A percentile compares a stretch with the other conserved stretches of the same genome.
These are phyloP conservation scores for Calyptomena viridis DNA, from an alignment of 2,113 vertebrate genomes.

Conservation along the genomic window DNA sequence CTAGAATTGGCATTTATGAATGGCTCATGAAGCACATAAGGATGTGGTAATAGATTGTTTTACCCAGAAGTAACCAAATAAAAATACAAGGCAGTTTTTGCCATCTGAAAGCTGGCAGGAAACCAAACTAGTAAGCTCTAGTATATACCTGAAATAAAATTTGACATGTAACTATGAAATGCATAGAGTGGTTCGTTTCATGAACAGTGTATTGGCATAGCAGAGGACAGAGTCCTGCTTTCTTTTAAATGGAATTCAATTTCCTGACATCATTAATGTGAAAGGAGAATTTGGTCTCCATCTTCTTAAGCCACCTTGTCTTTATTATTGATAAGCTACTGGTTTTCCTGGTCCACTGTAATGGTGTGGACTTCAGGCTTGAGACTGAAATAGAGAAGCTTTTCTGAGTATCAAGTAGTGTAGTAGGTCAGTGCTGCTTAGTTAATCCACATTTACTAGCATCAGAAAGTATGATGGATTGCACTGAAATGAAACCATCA, in stretches of 20 bases:
- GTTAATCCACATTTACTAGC: neutral
- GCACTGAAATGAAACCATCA: slow-evolving; percentile 59
- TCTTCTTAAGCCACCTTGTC: neutral
- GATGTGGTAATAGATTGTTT: neutral
- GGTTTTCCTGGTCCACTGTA: neutral
- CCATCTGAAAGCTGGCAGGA: neutral
- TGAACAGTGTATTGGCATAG: neutral
- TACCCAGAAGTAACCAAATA: slow-evolving; percentile 2
- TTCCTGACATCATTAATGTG: neutral
- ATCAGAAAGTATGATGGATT: slow-evolving; percentile 43
- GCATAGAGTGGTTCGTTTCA: neutral
- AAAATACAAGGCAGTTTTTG: neutral
- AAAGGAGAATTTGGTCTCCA: neutral
- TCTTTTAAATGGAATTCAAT: neutral
- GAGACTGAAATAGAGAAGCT: neutral
- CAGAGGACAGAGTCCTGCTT: neutral
- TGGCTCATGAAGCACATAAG: neutral
- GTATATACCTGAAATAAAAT: slow-evolving; percentile 1
- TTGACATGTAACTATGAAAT: neutral
- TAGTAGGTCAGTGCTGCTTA: neutral
- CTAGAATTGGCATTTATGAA: slow-evolving; percentile 20
- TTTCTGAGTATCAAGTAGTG: neutral
- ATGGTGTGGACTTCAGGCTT: neutral
- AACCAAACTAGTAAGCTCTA: neutral
- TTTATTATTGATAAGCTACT: neutral